Percentiles rank a stretch among this genome's conserved stretches.
Conservation (phyloP, 2,797 vertebrate species). For the Loriculus beryllinus region DNA sequence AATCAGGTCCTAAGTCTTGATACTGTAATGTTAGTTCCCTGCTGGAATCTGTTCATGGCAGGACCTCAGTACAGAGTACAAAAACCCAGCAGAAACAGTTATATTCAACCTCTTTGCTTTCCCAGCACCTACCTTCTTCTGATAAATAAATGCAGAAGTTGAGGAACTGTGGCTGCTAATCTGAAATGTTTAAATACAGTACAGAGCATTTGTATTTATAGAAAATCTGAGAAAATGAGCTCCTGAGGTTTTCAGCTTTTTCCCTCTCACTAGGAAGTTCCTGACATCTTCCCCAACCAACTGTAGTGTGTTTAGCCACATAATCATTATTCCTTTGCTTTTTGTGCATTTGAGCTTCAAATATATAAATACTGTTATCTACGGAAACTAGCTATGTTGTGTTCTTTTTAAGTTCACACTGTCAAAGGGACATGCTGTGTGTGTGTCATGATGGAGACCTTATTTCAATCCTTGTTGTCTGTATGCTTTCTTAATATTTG, state of each 20-base stretch:
- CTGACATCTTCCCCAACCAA: background rate
- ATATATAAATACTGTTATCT: background rate
- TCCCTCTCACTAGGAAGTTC: background rate
- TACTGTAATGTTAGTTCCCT: conserved; percentile 50
- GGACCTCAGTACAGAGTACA: conserved; percentile 33
- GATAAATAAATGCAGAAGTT: conserved; percentile 35
- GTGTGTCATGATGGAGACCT: background rate
- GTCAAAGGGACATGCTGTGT: background rate
- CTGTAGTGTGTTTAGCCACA: background rate
- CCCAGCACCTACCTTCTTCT: background rate
- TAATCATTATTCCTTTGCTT: background rate
- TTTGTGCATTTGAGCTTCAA: background rate
- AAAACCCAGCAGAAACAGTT: conserved; percentile 16
- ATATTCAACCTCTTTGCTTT: background rate
- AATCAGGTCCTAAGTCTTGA: conserved; percentile 40
- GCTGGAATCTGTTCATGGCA: conserved; percentile 48
- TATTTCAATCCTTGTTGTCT: background rate
- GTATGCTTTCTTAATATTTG: background rate
- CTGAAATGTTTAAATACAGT: background rate
- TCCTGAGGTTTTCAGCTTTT: conserved; percentile 5
- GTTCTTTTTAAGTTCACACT: conserved; percentile 2
- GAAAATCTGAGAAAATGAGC: conserved; percentile 19
- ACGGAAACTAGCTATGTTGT: background rate
- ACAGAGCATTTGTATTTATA: background rate
- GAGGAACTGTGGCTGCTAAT: background rate